Evolutionary conservation across 2,797 vertebrate genomes (phyloP).

Genomic region (Allobates femoralis): DNA sequence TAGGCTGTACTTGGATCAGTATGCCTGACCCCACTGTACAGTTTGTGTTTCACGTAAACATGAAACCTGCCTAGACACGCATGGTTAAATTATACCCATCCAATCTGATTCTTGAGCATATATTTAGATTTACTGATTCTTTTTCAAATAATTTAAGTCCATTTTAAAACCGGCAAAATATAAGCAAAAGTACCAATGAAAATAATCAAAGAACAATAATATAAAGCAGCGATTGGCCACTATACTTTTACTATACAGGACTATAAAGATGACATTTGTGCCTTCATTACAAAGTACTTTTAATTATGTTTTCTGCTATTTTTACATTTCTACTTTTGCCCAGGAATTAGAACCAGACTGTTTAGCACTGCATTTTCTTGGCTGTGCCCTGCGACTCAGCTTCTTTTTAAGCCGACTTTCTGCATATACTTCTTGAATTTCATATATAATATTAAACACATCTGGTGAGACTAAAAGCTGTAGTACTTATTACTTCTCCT

Average conservation of each 20-base stretch:
- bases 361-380: conserved; percentile 44
- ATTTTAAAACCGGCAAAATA: background rate
- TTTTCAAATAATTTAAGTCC: background rate
- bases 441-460: conserved; percentile 10
- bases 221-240: background rate
- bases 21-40: too few species aligned
- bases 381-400: background rate
- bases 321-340: conserved; percentile 24
- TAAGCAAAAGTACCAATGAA: background rate
- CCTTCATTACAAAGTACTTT: conserved; percentile 7
- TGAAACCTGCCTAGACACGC: background rate
- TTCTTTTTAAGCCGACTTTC: conserved; percentile 37
- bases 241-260: background rate
- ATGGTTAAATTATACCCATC: background rate
- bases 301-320: conserved; percentile 6
- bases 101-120: background rate
- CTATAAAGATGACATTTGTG: background rate
- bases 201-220: background rate
- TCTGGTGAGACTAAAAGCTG: background rate
- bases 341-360: conserved; percentile 35
- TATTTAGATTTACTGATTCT: background rate
- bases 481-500: background rate
- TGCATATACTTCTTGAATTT: conserved; percentile 49
- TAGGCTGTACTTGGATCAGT: too few species aligned
- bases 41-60: too few species aligned